Base-by-base conservation (phyloP, 2,797 vertebrate species). In the Pitangus sulphuratus region DNA sequence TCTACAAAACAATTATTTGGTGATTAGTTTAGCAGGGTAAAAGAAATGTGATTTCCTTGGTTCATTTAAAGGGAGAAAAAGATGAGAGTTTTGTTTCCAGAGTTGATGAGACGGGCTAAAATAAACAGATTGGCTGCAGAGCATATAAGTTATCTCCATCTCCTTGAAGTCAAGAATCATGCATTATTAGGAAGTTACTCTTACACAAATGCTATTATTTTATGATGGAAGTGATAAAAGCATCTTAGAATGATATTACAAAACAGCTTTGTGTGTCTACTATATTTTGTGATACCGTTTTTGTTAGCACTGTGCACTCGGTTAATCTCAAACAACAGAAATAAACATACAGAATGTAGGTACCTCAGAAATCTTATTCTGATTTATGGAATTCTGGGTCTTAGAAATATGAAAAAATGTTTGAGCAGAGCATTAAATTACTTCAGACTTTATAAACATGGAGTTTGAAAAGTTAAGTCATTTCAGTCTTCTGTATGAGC, bases 151-250 rank as follows among this genome's bases (percentile, higher is more conserved):
- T 80, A 45, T 71, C 17, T 9, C 12, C 26, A 51, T n/a, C 16
- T 60, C 58, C 30, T 48, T 84, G 53, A 93, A 75, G 37, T 53
- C 31, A 77, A 69, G 50, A 31, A 79, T 69, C 12, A 24, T 30
- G 6, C 30, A 24, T 28, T 26, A 39, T n/a, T 56, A 31, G 50
- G 44, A 53, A 64, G 18, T 3, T 39, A 20, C 8, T 30, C 17
- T 37, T 44, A 61, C 5, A 62, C 18, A 83, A 51, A 74, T 68
- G 15, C 5, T 72, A 15, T 30, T 51, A 47, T 78, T 87, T 87
- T 31, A 48, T 69, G 7, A n/a, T 58, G 20, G 28, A 74, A 78
- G 9, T 0, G 2, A 42, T n/a, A 40, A 0, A 0, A 72, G 24
- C 25, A 35, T 66, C 2, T 82, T 57, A 37, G 33, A 33, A 77